Percentiles rank a stretch among this genome's conserved stretches.
These are phyloP conservation scores for Copidosoma aretas DNA, from an alignment of 2,888 invertebrate species.

Conservation along the genomic window DNA sequence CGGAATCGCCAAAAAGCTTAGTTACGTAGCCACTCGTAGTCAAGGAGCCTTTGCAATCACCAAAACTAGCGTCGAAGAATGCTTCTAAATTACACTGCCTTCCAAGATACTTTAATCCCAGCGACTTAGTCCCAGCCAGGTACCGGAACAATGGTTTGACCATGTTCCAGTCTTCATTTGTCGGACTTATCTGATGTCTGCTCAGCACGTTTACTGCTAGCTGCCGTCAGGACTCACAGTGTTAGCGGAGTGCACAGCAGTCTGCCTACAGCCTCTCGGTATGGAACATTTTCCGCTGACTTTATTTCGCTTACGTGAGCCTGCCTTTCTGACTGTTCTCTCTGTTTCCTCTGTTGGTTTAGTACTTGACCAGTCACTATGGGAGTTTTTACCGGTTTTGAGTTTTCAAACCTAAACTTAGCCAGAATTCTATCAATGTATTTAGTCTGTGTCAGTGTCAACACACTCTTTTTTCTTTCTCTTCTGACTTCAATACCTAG, in stretches of 20 bases:
- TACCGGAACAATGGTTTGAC: slow-evolving; percentile 36
- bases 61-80: slow-evolving; percentile 4
- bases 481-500: too few relatives aligned
- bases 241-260: too few relatives aligned
- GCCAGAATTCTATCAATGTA: background rate
- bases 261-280: too few relatives aligned
- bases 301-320: too few relatives aligned
- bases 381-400: slow-evolving; percentile 1
- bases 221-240: too few relatives aligned
- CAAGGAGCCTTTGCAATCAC: background rate
- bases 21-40: slow-evolving; percentile 2
- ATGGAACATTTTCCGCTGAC: too few relatives aligned
- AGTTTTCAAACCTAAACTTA: background rate
- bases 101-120: background rate
- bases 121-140: slow-evolving; percentile 18
- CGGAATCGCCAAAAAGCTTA: background rate
- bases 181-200: slow-evolving; percentile 32
- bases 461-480: too few relatives aligned
- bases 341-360: background rate
- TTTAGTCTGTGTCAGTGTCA: background rate
- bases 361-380: slow-evolving; percentile 4
- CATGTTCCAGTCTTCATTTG: slow-evolving; percentile 27
- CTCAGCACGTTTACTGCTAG: slow-evolving; percentile 30
- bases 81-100: background rate
- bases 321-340: too few relatives aligned